Conservation (phyloP, 2,113 vertebrate genomes). For the Cebus imitator region DNA sequence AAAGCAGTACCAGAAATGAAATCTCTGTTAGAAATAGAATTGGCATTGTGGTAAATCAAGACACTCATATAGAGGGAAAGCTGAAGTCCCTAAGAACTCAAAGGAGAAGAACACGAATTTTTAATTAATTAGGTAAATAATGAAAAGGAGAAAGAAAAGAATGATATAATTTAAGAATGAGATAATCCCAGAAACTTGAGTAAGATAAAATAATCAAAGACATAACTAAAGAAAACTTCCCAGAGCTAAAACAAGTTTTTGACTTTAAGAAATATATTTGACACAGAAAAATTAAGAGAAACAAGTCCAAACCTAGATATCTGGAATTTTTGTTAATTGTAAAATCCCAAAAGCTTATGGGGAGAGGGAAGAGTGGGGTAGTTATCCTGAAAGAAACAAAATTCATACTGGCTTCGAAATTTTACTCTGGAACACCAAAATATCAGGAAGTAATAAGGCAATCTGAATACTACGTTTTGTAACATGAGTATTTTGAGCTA, state of each 20-base stretch:
- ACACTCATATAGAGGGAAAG: neutral
- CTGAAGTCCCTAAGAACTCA: neutral
- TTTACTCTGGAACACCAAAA: slow-evolving; percentile 1
- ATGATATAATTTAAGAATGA: neutral
- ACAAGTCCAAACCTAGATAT: neutral
- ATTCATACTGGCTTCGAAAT: neutral
- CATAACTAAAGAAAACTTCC: slow-evolving; percentile 26
- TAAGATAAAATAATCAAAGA: slow-evolving; percentile 46
- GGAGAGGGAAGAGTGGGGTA: neutral
- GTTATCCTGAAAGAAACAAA: slow-evolving; percentile 27
- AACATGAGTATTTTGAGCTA: neutral
- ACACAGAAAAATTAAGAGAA: neutral
- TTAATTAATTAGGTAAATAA: neutral
- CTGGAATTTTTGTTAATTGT: neutral
- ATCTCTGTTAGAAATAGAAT: neutral
- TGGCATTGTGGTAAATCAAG: neutral
- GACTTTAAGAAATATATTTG: neutral
- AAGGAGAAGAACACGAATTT: neutral
- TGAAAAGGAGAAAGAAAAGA: neutral
- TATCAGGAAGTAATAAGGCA: neutral
- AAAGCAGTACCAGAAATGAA: neutral
- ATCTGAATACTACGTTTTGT: neutral
- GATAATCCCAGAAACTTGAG: neutral
- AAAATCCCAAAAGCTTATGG: neutral
- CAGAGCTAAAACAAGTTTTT: neutral